phyloP scores from a whole-genome alignment of 2,888 invertebrate species.

The Cephus pulcher region DNA sequence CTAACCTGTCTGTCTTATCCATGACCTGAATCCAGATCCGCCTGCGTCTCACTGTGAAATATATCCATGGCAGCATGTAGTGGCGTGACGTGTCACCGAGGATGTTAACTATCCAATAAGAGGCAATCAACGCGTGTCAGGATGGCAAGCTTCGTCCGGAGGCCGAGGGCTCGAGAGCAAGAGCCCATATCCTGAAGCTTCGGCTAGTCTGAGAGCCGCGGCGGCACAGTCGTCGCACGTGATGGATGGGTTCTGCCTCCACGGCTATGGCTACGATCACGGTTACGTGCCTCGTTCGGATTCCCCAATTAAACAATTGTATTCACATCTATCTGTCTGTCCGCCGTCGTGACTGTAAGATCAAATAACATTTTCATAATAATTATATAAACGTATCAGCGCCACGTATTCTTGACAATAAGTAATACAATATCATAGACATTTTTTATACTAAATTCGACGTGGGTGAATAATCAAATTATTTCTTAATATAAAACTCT shows the following conservation, averaged over 20 bases:
- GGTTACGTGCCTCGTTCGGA: conserved; percentile 51
- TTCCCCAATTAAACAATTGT: conserved; percentile 65
- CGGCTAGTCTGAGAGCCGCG: conserved; percentile 19
- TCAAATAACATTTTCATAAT: neutral
- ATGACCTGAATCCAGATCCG: neutral
- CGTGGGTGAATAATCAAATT: neutral
- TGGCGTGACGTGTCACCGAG: conserved; percentile 38
- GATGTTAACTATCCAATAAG: conserved; percentile 68
- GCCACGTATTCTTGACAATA: neutral
- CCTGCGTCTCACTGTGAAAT: conserved; percentile 11
- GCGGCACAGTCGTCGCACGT: conserved; percentile 31
- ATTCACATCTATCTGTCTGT: conserved; percentile 59
- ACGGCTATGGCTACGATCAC: conserved; percentile 35
- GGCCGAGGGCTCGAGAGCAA: conserved; percentile 24
- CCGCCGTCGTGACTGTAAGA: conserved; percentile 24
- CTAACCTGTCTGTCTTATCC: neutral
- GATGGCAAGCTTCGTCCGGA: conserved; percentile 28
- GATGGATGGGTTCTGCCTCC: conserved; percentile 48
- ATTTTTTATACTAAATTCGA: neutral
- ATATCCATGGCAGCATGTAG: conserved; percentile 25
- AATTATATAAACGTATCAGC: neutral
- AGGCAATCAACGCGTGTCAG: conserved; percentile 70
- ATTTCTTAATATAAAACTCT: neutral
- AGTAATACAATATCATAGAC: neutral
- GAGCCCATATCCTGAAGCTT: conserved; percentile 21